These are phyloP conservation scores for Sus scrofa DNA, from an alignment of 2,113 vertebrate genomes.

Conservation along the genomic window DNA sequence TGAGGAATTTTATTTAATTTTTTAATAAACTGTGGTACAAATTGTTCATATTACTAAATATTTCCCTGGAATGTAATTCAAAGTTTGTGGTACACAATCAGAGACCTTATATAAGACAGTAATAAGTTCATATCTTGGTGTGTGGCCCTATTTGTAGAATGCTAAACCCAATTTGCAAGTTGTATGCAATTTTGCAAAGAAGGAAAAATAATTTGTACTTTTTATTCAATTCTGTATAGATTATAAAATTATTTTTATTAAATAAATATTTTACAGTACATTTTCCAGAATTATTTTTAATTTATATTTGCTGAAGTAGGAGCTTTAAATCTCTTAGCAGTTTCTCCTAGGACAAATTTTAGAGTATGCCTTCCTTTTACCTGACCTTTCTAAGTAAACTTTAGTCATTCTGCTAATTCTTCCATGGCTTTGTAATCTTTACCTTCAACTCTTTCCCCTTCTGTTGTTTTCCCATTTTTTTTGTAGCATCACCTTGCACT, in stretches of 20 bases:
- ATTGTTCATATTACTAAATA: constrained; percentile 70
- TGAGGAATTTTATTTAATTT: constrained; percentile 33
- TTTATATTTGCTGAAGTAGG: constrained; percentile 6
- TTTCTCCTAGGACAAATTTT: not conserved
- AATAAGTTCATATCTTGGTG: not conserved
- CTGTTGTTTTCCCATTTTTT: not conserved
- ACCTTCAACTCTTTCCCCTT: not conserved
- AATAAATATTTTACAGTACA: constrained; percentile 85
- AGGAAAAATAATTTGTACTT: constrained; percentile 63
- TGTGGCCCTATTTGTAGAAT: constrained; percentile 31
- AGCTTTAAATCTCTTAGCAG: constrained; percentile 43
- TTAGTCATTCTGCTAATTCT: not conserved
- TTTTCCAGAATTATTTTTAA: constrained; percentile 25
- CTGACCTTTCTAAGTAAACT: not conserved
- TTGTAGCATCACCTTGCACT: not conserved
- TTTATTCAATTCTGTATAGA: constrained; percentile 81
- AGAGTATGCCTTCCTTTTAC: not conserved
- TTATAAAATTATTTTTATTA: constrained; percentile 86
- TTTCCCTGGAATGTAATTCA: constrained; percentile 65
- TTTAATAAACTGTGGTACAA: constrained; percentile 52
- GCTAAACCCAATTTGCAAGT: not conserved
- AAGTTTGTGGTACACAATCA: not conserved
- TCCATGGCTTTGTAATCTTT: not conserved
- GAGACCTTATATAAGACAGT: constrained; percentile 21
- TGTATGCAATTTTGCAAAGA: constrained; percentile 78